Evolutionary conservation across 2,888 invertebrate genomes (phyloP).

Genomic region (Caenorhabditis drosophilae): DNA sequence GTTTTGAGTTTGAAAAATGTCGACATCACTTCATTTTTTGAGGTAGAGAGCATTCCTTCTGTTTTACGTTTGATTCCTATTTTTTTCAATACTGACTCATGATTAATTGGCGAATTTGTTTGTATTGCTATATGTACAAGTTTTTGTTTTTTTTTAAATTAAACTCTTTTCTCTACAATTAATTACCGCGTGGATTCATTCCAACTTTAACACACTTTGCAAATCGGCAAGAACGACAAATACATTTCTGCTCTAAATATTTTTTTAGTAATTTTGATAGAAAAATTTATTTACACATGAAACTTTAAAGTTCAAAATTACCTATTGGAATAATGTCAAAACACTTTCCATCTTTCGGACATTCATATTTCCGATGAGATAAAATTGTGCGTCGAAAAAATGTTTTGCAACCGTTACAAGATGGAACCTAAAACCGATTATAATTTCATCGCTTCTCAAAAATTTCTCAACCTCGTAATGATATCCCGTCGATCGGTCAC

Average conservation of each 20-base stretch:
- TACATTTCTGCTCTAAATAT: constrained; percentile 44
- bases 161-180: no score
- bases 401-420: constrained; percentile 51
- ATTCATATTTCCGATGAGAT: constrained; percentile 34
- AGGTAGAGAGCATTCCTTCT: constrained; percentile 20
- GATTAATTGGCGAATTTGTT: constrained; percentile 20
- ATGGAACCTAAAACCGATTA: constrained; percentile 50
- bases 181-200: constrained; percentile 45
- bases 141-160: no score
- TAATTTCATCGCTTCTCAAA: no score
- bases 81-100: constrained; percentile 19
- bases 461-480: constrained; percentile 52
- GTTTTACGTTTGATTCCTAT: constrained; percentile 27
- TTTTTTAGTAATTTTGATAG: no score
- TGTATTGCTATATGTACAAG: constrained; percentile 24
- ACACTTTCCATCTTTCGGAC: constrained; percentile 35
- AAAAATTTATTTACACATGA: not conserved
- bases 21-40: constrained; percentile 16
- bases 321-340: constrained; percentile 46
- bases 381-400: constrained; percentile 41
- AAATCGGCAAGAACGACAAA: constrained; percentile 46
- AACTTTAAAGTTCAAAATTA: constrained; percentile 9
- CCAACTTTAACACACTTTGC: constrained; percentile 47
- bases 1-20: constrained; percentile 11
- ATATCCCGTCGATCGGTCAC: constrained; percentile 52